Percentiles rank a stretch among this genome's conserved stretches.
Evolutionary conservation across 1,140 invertebrate species (phyloP).

Genomic region (Rhizoglyphus robini): DNA sequence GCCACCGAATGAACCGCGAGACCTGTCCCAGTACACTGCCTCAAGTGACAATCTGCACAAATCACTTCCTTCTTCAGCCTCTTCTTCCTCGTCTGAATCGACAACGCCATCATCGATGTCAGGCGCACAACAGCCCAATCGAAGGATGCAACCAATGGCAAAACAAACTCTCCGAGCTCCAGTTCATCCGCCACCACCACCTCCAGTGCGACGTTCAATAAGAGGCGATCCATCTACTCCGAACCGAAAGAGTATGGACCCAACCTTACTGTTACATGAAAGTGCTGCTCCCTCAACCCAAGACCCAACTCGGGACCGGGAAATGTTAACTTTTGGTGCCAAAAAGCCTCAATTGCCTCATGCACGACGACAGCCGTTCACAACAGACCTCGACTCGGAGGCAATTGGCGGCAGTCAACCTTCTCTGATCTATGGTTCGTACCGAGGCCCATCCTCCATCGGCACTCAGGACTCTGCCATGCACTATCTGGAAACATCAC

Average conservation of each 20-base stretch:
- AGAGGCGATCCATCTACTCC: not conserved
- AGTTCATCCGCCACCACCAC: not conserved
- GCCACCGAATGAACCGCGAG: not conserved
- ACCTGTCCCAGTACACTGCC: slow-evolving; percentile 5
- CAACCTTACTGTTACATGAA: not conserved
- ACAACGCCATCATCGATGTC: slow-evolving; percentile 7
- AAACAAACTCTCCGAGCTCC: not conserved
- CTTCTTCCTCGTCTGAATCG: slow-evolving; percentile 1
- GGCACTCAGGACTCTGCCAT: not conserved
- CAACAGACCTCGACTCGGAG: not conserved
- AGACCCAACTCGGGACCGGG: not conserved
- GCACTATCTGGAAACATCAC: slow-evolving; percentile 21
- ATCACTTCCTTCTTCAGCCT: not conserved
- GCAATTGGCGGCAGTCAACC: slow-evolving; percentile 12
- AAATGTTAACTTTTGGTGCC: not conserved
- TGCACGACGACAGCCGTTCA: not conserved
- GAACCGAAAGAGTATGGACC: not conserved
- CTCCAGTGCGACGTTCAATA: not conserved
- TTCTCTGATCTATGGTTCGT: slow-evolving; percentile 1
- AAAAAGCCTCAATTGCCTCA: not conserved
- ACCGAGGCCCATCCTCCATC: not conserved
- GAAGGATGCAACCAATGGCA: not conserved
- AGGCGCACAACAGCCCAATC: not conserved
- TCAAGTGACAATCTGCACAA: slow-evolving; percentile 7
- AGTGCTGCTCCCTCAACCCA: too few species aligned